Base-by-base conservation (phyloP, 2,888 invertebrate species). In the Dynastes grantii region DNA sequence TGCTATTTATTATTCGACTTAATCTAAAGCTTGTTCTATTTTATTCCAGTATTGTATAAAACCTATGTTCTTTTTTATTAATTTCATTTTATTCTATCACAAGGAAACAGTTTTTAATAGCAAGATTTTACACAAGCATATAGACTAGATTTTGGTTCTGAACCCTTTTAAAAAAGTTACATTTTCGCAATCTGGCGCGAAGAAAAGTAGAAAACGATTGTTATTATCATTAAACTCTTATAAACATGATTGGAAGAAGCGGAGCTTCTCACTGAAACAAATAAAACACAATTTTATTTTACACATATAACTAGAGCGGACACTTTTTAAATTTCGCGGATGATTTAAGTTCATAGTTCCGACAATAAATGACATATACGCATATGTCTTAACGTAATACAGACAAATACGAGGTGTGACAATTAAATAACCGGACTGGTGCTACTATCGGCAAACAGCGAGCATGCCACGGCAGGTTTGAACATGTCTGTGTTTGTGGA, bases 61-160 rank as follows among this genome's bases (percentile, higher is more conserved):
- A 53, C 16, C 53, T 5, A 32, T 32, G 32, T 32, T 53, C 53
- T 53, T 53, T n/a, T 0, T 51, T 63, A 11, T 64, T 11, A 64
- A 67, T 32, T 32, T 32, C 16, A 67, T 40, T 5, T 67, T 16
- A 45, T 8, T 67, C 45, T 45, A 67, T 67, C 65, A 67, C 65
- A 40, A 67, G 40, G 29, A 61, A 61, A 67, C 3, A 45, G 40
- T 67, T 45, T 8, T 67, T n/a, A 53, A 53, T 53, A 40, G 64
- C 37, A 61, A 3, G 16, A 40, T 22, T 67, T 67, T 45, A 67
- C 40, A 67, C 40, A 67, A 67, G 65, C 65, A 13, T 45, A n/a
- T 2, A 32, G 32, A 67, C 45, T 67, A 45, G 40, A 67, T 8
- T 1, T 16, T 8, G 37, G 22, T 13, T 67, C 4, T 67, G 32